Conservation (phyloP, 2,113 vertebrate genomes). For the Aleadryas rufinucha region DNA sequence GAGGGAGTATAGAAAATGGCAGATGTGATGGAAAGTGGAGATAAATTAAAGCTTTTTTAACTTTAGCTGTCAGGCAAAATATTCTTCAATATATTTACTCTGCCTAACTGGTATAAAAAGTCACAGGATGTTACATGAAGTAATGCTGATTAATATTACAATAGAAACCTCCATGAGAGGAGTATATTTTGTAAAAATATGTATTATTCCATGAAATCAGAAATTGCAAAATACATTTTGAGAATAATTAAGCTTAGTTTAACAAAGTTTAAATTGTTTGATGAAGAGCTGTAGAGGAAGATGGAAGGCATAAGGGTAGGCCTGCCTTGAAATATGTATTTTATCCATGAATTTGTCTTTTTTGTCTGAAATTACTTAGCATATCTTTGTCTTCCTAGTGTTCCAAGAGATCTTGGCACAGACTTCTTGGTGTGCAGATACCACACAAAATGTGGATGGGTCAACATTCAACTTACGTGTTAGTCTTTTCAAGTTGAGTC, state of each 20-base stretch:
- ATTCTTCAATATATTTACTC: neutral
- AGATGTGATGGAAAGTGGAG: neutral
- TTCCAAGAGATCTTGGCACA: neutral
- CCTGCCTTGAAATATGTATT: neutral
- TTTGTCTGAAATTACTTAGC: neutral
- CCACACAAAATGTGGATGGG: neutral
- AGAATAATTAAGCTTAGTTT: neutral
- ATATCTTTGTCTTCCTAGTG: neutral
- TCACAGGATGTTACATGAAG: neutral
- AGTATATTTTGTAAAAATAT: neutral
- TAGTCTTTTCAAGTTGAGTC: neutral
- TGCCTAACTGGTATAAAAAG: neutral
- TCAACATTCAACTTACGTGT: neutral
- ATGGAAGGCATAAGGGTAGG: neutral
- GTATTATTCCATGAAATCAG: neutral
- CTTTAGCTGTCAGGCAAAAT: neutral
- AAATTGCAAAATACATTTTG: neutral
- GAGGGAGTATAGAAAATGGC: neutral
- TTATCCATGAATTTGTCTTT: neutral
- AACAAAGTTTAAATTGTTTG: neutral
- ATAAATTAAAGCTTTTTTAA: neutral
- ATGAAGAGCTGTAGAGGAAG: neutral
- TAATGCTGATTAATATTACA: neutral
- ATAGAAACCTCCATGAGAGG: neutral
- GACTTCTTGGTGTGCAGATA: neutral